These are phyloP conservation scores for Gephyroberyx darwinii DNA, from an alignment of 2,797 vertebrate species.

Conservation along the genomic window DNA sequence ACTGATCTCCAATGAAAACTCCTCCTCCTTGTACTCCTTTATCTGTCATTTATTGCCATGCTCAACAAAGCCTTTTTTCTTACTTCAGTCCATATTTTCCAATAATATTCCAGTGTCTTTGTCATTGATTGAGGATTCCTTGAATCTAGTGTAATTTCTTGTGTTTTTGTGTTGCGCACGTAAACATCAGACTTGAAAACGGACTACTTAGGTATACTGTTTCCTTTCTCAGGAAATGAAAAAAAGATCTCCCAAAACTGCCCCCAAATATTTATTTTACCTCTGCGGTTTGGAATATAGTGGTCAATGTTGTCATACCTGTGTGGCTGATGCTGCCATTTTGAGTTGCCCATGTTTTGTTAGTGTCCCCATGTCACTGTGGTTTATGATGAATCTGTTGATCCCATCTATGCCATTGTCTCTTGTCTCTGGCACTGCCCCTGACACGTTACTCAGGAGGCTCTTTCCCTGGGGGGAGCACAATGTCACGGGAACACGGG, in stretches of 20 bases:
- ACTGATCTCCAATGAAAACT: conserved; percentile 49
- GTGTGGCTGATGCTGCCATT: conserved; percentile 82
- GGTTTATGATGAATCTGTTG: conserved; percentile 81
- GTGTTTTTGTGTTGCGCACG: conserved; percentile 75
- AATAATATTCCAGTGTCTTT: conserved; percentile 45
- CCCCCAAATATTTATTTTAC: conserved; percentile 32
- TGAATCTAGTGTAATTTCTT: conserved; percentile 51
- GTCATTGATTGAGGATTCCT: conserved; percentile 52
- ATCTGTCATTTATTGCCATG: conserved; percentile 88
- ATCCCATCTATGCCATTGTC: conserved; percentile 82
- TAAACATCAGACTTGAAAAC: conserved; percentile 87
- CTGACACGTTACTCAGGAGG: conserved; percentile 79
- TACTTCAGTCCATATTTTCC: conserved; percentile 44
- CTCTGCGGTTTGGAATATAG: conserved; percentile 65
- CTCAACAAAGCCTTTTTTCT: conserved; percentile 70
- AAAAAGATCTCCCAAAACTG: conserved; percentile 13
- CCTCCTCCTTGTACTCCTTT: conserved; percentile 40
- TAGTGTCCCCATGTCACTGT: conserved; percentile 82
- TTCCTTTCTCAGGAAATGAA: conserved; percentile 31
- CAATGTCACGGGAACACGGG: conserved; percentile 89
- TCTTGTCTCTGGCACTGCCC: conserved; percentile 74
- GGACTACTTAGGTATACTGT: conserved; percentile 56
- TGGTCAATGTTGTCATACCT: conserved; percentile 79
- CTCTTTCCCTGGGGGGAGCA: conserved; percentile 75
- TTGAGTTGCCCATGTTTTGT: conserved; percentile 81